Conservation (phyloP, 1,140 invertebrate genomes). For the Chironomus striatipennis region DNA sequence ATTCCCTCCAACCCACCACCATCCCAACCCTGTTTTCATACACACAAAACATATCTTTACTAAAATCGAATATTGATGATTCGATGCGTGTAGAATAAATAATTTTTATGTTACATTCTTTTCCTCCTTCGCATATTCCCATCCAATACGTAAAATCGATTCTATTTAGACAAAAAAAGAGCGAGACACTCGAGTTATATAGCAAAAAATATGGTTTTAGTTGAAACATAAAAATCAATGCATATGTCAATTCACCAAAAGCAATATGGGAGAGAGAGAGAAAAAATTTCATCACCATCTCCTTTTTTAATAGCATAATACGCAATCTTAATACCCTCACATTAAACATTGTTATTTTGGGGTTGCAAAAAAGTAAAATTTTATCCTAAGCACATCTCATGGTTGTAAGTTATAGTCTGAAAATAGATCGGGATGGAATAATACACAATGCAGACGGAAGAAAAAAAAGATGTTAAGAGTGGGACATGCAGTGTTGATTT, state of each 20-base stretch:
- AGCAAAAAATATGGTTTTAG: too few relatives aligned
- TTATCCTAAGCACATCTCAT: too few relatives aligned
- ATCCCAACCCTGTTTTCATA: too few relatives aligned
- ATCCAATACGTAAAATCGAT: background rate
- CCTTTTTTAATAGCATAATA: constrained; percentile 14
- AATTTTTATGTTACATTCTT: background rate
- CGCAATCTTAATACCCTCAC: background rate
- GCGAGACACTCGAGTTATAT: too few relatives aligned
- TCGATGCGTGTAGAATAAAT: constrained; percentile 16
- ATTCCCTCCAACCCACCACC: too few relatives aligned
- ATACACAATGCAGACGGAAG: too few relatives aligned
- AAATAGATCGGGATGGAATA: background rate
- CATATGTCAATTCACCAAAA: background rate
- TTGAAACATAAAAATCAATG: background rate
- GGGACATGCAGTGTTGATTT: too few relatives aligned
- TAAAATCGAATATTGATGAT: constrained; percentile 22
- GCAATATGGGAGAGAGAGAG: background rate
- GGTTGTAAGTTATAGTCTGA: background rate
- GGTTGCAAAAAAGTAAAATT: too few relatives aligned
- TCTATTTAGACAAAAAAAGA: background rate
- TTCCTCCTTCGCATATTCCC: background rate
- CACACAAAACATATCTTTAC: background rate
- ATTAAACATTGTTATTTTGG: background rate
- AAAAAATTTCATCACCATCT: background rate
- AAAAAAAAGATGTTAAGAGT: too few relatives aligned